These are phyloP conservation scores for Teleiodes luculella DNA, from an alignment of 2,888 invertebrate genomes.

Conservation along the genomic window DNA sequence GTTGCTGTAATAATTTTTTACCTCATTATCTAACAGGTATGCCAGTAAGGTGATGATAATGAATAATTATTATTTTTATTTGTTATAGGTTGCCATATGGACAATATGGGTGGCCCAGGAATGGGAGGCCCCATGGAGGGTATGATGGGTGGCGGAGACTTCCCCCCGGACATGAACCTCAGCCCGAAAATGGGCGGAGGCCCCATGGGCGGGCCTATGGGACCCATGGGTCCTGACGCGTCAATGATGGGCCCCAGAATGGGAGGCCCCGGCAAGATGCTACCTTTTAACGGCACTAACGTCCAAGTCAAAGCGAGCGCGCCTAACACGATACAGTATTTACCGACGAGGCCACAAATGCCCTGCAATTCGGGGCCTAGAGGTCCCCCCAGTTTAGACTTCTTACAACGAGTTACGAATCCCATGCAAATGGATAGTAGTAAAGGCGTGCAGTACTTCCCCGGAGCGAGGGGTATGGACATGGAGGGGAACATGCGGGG, in stretches of 20 bases:
- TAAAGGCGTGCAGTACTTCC: constrained; percentile 86
- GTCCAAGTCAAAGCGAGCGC: constrained; percentile 97
- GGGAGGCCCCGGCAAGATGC: constrained; percentile 76
- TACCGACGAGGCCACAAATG: constrained; percentile 95
- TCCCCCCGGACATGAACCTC: constrained; percentile 76
- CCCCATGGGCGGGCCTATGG: constrained; percentile 74
- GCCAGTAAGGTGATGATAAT: too few relatives aligned
- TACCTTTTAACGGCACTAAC: constrained; percentile 82
- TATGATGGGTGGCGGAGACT: constrained; percentile 75
- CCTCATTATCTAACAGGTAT: not conserved
- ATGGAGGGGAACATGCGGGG: constrained; percentile 71
- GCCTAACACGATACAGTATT: constrained; percentile 98
- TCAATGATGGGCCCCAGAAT: constrained; percentile 83
- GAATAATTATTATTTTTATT: too few relatives aligned
- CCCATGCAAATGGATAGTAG: constrained; percentile 86
- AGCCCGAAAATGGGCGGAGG: constrained; percentile 83
- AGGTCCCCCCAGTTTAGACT: constrained; percentile 92
- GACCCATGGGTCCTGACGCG: constrained; percentile 72
- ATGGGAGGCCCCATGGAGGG: constrained; percentile 75
- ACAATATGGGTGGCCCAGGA: constrained; percentile 71
- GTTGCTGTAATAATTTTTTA: not conserved
- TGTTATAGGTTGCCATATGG: constrained; percentile 71
- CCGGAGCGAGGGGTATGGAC: constrained; percentile 79
- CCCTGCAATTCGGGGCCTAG: constrained; percentile 83
- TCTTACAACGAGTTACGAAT: constrained; percentile 91